Conservation (phyloP, 2,113 vertebrate genomes). For the Cercocebus atys region DNA sequence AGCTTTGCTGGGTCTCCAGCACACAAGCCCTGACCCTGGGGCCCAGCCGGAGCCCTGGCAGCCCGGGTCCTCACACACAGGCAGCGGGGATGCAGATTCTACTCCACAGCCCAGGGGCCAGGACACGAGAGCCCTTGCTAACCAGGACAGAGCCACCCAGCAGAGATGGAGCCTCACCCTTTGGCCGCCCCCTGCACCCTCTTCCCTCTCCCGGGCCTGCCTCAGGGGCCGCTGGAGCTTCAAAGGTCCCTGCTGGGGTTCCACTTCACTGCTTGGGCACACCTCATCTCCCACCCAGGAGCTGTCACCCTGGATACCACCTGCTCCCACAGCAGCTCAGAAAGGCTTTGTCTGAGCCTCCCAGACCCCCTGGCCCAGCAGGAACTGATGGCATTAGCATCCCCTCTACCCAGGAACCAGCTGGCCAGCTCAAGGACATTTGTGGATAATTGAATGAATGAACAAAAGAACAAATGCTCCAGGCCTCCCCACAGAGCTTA, state of each 20-base stretch:
- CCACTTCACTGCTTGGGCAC: neutral
- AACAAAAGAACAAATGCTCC: neutral
- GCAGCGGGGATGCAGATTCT: neutral
- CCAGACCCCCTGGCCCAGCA: neutral
- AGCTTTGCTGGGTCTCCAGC: neutral
- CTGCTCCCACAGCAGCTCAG: neutral
- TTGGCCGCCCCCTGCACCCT: neutral
- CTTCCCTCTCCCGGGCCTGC: too few relatives aligned
- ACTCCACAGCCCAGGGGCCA: neutral
- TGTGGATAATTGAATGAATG: neutral
- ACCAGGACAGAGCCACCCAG: rapidly evolving
- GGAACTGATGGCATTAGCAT: neutral
- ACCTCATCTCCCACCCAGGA: neutral
- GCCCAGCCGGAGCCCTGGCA: neutral
- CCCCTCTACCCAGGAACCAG: neutral
- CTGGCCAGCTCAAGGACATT: neutral
- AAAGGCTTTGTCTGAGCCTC: neutral
- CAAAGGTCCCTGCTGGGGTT: neutral
- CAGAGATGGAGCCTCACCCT: rapidly evolving
- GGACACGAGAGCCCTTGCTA: neutral
- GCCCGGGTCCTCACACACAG: rapidly evolving
- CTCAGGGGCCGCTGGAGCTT: neutral
- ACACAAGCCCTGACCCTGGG: neutral
- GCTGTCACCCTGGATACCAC: neutral
- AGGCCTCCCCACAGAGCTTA: too few relatives aligned